A percentile compares a stretch with the other conserved stretches of the same genome.
These are phyloP conservation scores for Tubulanus polymorphus DNA, from an alignment of 2,888 invertebrate species.

Conservation along the genomic window DNA sequence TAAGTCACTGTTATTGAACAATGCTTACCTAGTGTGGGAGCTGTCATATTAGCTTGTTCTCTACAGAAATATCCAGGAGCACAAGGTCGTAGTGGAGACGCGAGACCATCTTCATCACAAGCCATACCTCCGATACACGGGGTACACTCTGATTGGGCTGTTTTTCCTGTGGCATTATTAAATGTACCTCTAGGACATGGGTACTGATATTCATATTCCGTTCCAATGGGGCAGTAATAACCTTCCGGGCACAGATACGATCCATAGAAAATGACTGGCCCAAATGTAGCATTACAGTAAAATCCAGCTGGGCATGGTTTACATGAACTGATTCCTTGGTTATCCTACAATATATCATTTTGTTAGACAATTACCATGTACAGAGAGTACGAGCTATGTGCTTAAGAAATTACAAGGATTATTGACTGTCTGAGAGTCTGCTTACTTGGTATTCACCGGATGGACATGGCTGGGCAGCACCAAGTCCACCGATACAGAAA, in stretches of 20 bases:
- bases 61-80: constrained; percentile 45
- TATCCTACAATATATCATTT: constrained; percentile 22
- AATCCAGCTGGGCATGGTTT: constrained; percentile 35
- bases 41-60: constrained; percentile 34
- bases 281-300: constrained; percentile 46
- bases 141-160: constrained; percentile 32
- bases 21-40: constrained; percentile 33
- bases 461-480: constrained; percentile 35
- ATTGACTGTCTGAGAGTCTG: neutral
- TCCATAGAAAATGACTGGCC: constrained; percentile 38
- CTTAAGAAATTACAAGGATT: neutral
- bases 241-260: constrained; percentile 43
- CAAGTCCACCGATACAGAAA: constrained; percentile 39
- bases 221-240: constrained; percentile 46
- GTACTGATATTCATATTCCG: constrained; percentile 33
- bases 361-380: neutral
- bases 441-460: constrained; percentile 46
- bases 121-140: constrained; percentile 47
- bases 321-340: constrained; percentile 28
- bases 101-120: constrained; percentile 42
- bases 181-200: constrained; percentile 47
- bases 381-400: neutral
- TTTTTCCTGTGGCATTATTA: constrained; percentile 45
- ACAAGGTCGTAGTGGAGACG: constrained; percentile 36
- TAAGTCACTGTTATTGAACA: too few relatives aligned